Evolutionary conservation across 1,140 invertebrate genomes (phyloP).

Genomic region (Asobara japonica): DNA sequence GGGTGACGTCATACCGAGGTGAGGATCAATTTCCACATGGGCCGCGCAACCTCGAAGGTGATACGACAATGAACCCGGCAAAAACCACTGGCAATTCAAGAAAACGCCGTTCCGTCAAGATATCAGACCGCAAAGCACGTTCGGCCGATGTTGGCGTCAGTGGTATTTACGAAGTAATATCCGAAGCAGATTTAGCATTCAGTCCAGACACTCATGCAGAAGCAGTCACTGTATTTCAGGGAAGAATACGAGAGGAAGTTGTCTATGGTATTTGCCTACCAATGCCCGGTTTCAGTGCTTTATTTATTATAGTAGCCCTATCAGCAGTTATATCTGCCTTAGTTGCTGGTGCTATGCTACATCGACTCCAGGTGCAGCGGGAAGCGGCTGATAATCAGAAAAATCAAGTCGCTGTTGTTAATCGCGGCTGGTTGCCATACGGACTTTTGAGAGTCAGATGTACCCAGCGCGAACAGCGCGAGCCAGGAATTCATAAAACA

Average conservation of each 20-base stretch:
- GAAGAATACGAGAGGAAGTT: slow-evolving; percentile 85
- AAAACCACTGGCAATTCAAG: slow-evolving; percentile 49
- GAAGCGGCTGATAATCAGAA: slow-evolving; percentile 68
- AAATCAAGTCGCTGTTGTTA: slow-evolving; percentile 58
- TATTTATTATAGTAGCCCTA: slow-evolving; percentile 87
- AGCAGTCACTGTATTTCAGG: slow-evolving; percentile 87
- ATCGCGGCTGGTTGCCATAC: slow-evolving; percentile 77
- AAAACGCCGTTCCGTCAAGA: slow-evolving; percentile 73
- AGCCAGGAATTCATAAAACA: slow-evolving; percentile 42
- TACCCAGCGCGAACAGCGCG: slow-evolving; percentile 41
- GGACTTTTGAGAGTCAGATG: slow-evolving; percentile 72
- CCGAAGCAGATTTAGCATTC: slow-evolving; percentile 91
- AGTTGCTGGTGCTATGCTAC: slow-evolving; percentile 79
- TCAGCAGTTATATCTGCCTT: slow-evolving; percentile 84
- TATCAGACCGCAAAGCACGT: slow-evolving; percentile 77
- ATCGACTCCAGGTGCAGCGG: slow-evolving; percentile 79
- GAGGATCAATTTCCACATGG: slow-evolving; percentile 85
- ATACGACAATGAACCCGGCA: slow-evolving; percentile 40
- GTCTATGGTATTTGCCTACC: slow-evolving; percentile 93
- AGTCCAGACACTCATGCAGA: slow-evolving; percentile 82
- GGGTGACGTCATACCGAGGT: slow-evolving; percentile 65
- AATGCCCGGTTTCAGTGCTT: slow-evolving; percentile 84
- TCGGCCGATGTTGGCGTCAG: slow-evolving; percentile 87
- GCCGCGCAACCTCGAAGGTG: slow-evolving; percentile 75
- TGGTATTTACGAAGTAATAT: slow-evolving; percentile 90